These are phyloP conservation scores for Tribolium castaneum DNA, from an alignment of 1,140 invertebrate genomes.

Conservation along the genomic window DNA sequence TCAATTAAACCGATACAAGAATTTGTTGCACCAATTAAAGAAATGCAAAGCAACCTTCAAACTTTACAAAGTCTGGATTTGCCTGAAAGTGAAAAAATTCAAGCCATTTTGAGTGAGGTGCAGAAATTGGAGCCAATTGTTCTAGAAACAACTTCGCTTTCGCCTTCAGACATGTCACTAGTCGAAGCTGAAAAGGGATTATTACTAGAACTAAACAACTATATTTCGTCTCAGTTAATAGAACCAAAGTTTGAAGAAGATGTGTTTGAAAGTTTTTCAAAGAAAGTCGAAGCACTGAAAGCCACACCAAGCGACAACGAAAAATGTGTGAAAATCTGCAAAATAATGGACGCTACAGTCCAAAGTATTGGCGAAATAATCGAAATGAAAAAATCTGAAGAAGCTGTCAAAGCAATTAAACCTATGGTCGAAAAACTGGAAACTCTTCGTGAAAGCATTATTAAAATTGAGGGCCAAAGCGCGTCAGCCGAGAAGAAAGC, in stretches of 20 bases:
- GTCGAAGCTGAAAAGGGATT: conserved; percentile 1
- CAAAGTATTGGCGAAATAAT: conserved; percentile 14
- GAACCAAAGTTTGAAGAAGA: background rate
- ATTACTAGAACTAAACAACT: background rate
- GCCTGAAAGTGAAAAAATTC: background rate
- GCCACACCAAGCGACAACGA: background rate
- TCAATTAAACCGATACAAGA: background rate
- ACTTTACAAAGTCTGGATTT: background rate
- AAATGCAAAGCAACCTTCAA: conserved; percentile 10
- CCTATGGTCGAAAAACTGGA: conserved; percentile 45
- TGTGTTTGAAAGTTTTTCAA: background rate
- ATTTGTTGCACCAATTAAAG: conserved; percentile 9
- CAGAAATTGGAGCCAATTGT: background rate
- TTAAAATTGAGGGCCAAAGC: conserved; percentile 57
- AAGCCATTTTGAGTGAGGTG: background rate
- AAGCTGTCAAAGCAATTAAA: conserved; percentile 10
- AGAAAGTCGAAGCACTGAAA: background rate
- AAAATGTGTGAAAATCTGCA: background rate
- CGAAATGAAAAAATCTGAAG: background rate
- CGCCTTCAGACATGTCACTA: background rate
- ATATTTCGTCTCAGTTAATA: background rate
- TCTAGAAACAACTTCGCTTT: background rate
- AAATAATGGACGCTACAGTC: background rate
- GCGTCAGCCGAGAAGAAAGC: conserved; percentile 52
- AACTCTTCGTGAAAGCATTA: conserved; percentile 52